A percentile compares a stretch with the other conserved stretches of the same genome.
Conservation (phyloP, 2,888 invertebrate species). For the Andrena trimmerana region DNA sequence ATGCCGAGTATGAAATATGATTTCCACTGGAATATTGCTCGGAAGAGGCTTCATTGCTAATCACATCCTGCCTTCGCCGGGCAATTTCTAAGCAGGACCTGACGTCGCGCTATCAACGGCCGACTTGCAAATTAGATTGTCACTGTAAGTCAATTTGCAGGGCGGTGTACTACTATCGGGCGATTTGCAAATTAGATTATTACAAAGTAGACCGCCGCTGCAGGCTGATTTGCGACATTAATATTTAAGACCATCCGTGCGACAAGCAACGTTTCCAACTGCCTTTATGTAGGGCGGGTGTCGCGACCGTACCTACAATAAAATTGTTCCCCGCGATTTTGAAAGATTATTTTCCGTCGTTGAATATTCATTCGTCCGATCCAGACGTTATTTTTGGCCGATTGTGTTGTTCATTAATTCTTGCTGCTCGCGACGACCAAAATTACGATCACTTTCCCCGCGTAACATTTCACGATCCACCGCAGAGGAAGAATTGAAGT, state of each 20-base stretch:
- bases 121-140: neutral
- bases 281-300: neutral
- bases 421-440: no score
- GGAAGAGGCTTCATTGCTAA: neutral
- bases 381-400: no score
- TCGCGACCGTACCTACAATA: neutral
- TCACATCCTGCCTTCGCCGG: neutral
- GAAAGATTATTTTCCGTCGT: no score
- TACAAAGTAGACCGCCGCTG: neutral
- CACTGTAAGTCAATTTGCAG: neutral
- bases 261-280: neutral
- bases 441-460: no score
- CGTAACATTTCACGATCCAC: neutral
- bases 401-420: no score
- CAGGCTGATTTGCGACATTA: neutral
- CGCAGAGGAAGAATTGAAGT: neutral
- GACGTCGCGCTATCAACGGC: neutral
- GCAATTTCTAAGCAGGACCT: slow-evolving; percentile 15
- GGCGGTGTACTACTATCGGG: neutral
- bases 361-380: no score
- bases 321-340: no score
- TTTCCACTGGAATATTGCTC: no score
- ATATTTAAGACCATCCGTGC: neutral
- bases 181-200: slow-evolving; percentile 11
- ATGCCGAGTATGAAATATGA: no score